These are phyloP conservation scores for Bolinopsis microptera DNA, from an alignment of 37 sponge, comb jelly and placozoan species.

Conservation along the genomic window DNA sequence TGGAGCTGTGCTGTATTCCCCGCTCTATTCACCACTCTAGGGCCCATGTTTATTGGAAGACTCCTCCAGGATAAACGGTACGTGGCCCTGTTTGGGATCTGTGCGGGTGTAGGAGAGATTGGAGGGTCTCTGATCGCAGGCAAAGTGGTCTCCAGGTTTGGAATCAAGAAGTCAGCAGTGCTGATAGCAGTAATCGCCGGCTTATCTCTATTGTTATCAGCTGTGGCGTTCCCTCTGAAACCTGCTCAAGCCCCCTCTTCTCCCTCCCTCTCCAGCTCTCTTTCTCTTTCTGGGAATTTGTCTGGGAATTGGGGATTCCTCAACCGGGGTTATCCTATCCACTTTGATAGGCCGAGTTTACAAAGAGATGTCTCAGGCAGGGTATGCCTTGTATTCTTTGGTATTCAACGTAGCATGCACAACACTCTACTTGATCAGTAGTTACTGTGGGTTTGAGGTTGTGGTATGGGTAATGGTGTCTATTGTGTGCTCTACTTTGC, in stretches of 20 bases:
- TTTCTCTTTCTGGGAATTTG: slow-evolving; percentile 16
- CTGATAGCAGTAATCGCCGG: not conserved
- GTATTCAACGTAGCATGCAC: slow-evolving; percentile 3
- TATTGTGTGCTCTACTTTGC: not conserved
- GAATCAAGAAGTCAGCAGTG: slow-evolving; percentile 14
- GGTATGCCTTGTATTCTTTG: slow-evolving; percentile 13
- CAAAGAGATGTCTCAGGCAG: slow-evolving; percentile 20
- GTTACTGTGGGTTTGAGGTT: not conserved
- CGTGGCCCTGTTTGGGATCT: slow-evolving; percentile 25
- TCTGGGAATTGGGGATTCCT: slow-evolving; percentile 26
- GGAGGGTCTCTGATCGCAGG: slow-evolving; percentile 2
- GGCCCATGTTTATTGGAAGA: slow-evolving; percentile 33
- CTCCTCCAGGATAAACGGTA: not conserved
- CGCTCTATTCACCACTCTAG: slow-evolving; percentile 2
- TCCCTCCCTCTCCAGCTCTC: not conserved
- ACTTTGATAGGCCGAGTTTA: slow-evolving; percentile 10
- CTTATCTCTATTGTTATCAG: not conserved
- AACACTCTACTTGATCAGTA: not conserved
- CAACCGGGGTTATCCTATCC: not conserved
- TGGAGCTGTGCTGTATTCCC: slow-evolving; percentile 24
- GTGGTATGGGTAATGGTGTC: not conserved
- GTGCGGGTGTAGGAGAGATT: slow-evolving; percentile 42
- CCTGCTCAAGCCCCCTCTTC: not conserved
- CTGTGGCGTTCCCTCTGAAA: slow-evolving; percentile 10
- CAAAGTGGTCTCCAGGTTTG: not conserved